Percentiles rank a stretch among this genome's conserved stretches.
Conservation (phyloP, 2,888 invertebrate species). For the Hirtodrosophila trivittata region DNA sequence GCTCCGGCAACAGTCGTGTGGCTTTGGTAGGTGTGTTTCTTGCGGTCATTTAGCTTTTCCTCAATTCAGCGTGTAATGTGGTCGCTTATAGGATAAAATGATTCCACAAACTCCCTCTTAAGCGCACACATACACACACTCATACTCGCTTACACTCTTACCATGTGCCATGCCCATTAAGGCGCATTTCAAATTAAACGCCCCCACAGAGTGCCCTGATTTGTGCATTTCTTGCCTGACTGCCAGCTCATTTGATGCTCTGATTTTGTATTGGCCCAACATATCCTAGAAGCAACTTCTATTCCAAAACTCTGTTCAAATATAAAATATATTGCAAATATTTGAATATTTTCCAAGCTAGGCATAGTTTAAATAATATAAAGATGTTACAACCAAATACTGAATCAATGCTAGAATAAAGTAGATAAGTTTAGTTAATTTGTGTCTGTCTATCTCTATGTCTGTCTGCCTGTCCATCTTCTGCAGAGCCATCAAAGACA, state of each 20-base stretch:
- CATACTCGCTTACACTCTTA: conserved; percentile 2
- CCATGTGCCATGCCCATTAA: conserved; percentile 3
- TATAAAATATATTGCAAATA: no score
- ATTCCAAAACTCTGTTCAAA: no score
- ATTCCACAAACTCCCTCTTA: conserved; percentile 17
- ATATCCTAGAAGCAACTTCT: no score
- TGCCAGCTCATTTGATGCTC: background rate
- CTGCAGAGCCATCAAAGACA: no score
- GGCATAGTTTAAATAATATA: no score
- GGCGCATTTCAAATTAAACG: conserved; percentile 28
- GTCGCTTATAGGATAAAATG: conserved; percentile 65
- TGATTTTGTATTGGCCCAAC: conserved; percentile 2
- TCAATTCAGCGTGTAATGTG: conserved; percentile 72
- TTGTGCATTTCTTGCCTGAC: conserved; percentile 21
- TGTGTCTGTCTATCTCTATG: no score
- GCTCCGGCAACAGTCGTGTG: conserved; percentile 21
- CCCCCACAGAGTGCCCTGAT: conserved; percentile 16
- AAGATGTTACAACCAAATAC: no score
- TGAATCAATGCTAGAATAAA: no score
- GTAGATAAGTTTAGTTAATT: no score
- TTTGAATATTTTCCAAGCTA: no score
- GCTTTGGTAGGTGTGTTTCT: conserved; percentile 61
- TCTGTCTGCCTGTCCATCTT: no score
- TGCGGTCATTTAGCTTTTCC: conserved; percentile 74
- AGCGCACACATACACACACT: background rate